Base-by-base conservation (phyloP, 1,140 invertebrate species). In the Pentalonia nigronervosa region DNA sequence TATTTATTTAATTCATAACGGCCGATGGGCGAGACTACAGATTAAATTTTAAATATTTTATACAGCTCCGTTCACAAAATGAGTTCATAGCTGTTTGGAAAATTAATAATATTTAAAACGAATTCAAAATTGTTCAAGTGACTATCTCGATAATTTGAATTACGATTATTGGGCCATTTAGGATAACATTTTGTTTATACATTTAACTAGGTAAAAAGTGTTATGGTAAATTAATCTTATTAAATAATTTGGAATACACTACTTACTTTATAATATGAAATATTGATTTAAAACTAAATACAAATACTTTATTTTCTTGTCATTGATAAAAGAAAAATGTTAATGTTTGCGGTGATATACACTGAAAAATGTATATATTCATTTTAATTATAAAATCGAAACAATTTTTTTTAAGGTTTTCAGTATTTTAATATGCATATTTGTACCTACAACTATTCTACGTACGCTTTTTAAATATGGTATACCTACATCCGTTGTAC, bases 41-140 rank as follows among this genome's bases (percentile, higher is more conserved):
- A 76, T 76, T 76, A n/a, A 76, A n/a, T 76, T 76, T n/a, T 67
- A 67, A n/a, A n/a, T 67, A n/a, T 67, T n/a, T 67, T 67, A 53
- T 53, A 53, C 2, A 53, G 2, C 2, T 23, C 50, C 23, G 21
- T 53, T 23, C 7, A 53, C 50, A 21, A 21, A 23, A 6, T 21
- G 7, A 53, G 20, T 53, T 6, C 20, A 21, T 21, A 53, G 3
- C n/a, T 14, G 30, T 17, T 67, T n/a, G 14, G 17, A 30, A 67
- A 67, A 67, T n/a, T 4, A n/a, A n/a, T 67, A n/a, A n/a, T 67
- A 60, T 60, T 30, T n/a, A n/a, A 67, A 4, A n/a, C n/a, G 30
- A n/a, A 30, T n/a, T 67, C 4, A n/a, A 17, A 67, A 67, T n/a
- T 67, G n/a, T 67, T 67, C 60, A 67, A 67, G 14, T 67, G 30